Percentiles rank a stretch among this genome's conserved stretches.
phyloP scores from a whole-genome alignment of 1,140 invertebrate genomes.

The Maconellicoccus hirsutus region DNA sequence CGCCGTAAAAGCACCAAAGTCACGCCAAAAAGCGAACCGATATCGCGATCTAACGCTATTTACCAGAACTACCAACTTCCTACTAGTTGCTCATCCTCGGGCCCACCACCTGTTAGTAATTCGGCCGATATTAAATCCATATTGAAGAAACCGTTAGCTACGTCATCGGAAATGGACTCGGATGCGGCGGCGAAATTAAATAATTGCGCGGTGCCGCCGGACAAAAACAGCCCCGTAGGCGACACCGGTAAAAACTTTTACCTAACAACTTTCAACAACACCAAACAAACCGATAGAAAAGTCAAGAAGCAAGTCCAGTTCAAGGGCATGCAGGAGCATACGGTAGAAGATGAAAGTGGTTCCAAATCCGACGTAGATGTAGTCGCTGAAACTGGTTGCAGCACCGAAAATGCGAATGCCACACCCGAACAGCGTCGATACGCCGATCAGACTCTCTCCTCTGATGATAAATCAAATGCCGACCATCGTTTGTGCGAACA shows the following conservation, averaged over 20 bases:
- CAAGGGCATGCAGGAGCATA: constrained; percentile 27
- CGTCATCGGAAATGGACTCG: constrained; percentile 23
- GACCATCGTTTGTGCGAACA: neutral
- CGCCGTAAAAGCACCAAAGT: constrained; percentile 1
- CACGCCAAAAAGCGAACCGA: neutral
- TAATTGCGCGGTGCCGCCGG: neutral
- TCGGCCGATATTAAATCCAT: constrained; percentile 45
- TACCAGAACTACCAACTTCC: neutral
- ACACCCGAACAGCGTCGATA: neutral
- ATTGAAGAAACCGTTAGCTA: constrained; percentile 46
- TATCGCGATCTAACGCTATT: neutral
- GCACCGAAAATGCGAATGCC: neutral
- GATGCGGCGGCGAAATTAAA: constrained; percentile 1
- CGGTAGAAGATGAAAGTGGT: constrained; percentile 18
- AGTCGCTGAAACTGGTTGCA: neutral
- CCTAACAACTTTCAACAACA: constrained; percentile 27
- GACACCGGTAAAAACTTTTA: constrained; percentile 26
- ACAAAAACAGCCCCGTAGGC: neutral
- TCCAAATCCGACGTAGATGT: neutral
- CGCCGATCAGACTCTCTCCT: neutral
- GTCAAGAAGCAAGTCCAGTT: constrained; percentile 35
- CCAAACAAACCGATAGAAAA: constrained; percentile 25
- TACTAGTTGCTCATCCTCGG: constrained; percentile 5
- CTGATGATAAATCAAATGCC: constrained; percentile 3
- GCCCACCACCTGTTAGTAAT: constrained; percentile 21